Evolutionary conservation across 2,113 vertebrate species (phyloP), one percentile per base, ranked within the genome.

Genomic region (Spea multiplicata): DNA sequence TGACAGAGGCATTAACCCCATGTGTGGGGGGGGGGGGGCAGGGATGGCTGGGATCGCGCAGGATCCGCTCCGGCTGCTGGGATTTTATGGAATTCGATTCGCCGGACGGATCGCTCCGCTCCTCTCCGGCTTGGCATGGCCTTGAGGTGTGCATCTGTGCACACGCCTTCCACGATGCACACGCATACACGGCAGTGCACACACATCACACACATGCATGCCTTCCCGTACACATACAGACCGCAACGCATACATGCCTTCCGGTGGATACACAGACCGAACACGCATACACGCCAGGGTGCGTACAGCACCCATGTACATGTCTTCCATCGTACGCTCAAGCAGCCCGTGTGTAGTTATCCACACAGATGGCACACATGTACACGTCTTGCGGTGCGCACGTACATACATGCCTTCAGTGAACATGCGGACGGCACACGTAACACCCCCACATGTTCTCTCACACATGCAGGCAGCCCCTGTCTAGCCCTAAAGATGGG

Each of bases 1-100:
- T 76, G 65, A 68, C 64, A 67, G 66, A 65, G 76, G 76, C 69
- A 71, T 72, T 79, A 73, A 57, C 77, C 69, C 50, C 46, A 48
- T 44, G 49, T 46, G 61, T 17, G 70, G 47, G 30, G 70, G 45
- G 55, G 47, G 46, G 53, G 48, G 8, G 66, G 57, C 44, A 44
- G 75, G 44, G 9, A 44, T 53, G 44, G 47, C 9, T 8, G 49
- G 30, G 44, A 6, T 48, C 10, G 10, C 47, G 48, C n/a, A 66
- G 45, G 48, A 57, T 79, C 57, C 70, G 48, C 16, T 10, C 5
- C 48, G 53, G 62, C 77, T 73, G 67, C 77, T 55, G 61, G 49
- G 76, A 79, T 66, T 47, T 52, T 7, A 45, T 78, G 76, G 50
- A 44, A 47, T 78, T 64, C 4, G 49, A 45, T 55, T 13, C 6